phyloP scores from a whole-genome alignment of 1,140 invertebrate species.

The Forficula auricularia region DNA sequence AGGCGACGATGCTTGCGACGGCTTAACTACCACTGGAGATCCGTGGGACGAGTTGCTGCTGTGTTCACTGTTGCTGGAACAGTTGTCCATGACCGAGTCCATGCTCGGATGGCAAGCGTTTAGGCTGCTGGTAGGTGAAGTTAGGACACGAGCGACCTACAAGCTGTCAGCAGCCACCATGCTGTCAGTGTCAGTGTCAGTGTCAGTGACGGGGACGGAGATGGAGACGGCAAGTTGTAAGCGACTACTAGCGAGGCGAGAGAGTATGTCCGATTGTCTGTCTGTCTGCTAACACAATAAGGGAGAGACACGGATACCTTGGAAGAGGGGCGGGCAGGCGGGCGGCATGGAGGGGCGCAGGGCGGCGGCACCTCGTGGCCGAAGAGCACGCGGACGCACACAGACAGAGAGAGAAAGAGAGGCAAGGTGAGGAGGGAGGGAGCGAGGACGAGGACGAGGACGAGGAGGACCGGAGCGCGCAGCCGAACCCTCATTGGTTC shows the following conservation, averaged over 20 bases:
- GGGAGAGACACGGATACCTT: not conserved
- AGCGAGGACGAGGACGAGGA: no score
- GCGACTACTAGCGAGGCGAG: conserved; percentile 3
- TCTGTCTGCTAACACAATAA: conserved; percentile 9
- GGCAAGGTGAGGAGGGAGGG: no score
- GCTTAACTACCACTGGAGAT: conserved; percentile 26
- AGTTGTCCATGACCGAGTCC: conserved; percentile 21
- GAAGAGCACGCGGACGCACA: no score
- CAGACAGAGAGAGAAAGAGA: no score
- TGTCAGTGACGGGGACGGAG: not conserved
- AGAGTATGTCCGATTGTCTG: conserved; percentile 11
- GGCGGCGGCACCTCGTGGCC: not conserved
- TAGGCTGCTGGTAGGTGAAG: conserved; percentile 23
- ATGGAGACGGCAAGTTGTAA: conserved; percentile 1
- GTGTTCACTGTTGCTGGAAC: conserved; percentile 25
- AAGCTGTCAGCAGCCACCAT: conserved; percentile 15
- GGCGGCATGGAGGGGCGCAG: conserved; percentile 2
- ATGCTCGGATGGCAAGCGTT: conserved; percentile 23
- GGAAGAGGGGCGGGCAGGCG: not conserved
- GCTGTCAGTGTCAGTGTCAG: conserved; percentile 13
- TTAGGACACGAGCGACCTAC: conserved; percentile 13
- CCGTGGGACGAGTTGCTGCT: conserved; percentile 30
- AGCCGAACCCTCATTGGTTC: no score
- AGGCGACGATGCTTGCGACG: conserved; percentile 25
- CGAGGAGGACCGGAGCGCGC: no score